Evolutionary conservation across 2,113 vertebrate species (phyloP), one percentile per base, ranked within the genome.

Genomic region (Bambusicola thoracicus): DNA sequence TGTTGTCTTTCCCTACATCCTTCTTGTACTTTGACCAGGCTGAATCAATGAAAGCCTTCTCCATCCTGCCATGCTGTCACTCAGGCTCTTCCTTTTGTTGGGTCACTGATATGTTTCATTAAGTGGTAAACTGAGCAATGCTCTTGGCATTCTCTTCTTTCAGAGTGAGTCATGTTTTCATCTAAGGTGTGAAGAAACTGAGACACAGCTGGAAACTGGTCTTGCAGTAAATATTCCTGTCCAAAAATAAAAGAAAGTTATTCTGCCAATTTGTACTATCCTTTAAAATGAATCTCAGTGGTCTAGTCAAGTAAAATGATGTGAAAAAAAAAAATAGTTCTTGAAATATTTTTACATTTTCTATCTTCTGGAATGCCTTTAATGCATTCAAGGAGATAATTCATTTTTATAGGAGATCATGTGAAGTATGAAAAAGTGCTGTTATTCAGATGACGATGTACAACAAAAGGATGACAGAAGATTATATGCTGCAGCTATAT

Each of bases 81-180:
- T 27, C 49, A 59, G 36, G 49, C 58, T 85, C 46, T 78, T 44
- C 22, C 36, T 68, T 77, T 44, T 65, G 0, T 7, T 29, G 56
- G 19, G 36, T 1, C 34, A 55, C 40, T 67, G 21, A 1, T 30
- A 0, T 2, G 10, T 43, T 44, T 36, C 30, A 5, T 4, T 24
- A 74, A 36, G 46, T 10, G 30, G 5, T 59, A 81, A 63, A 38
- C 43, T 72, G 62, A 75, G 29, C 56, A 44, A 1, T 11, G 0
- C 16, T 65, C 25, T 53, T 13, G 24, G 22, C 0, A 6, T 15
- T 46, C 44, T 46, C 1, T 8, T 70, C 67, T 49, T 59, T 49
- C 40, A 44, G 11, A 29, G 18, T 51, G 34, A 74, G 15, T 56
- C 43, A 3, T 2, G 15, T 62, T 79, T 43, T 55, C 44, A 30